A percentile compares a stretch with the other conserved stretches of the same genome.
Conservation (phyloP, 30 jellyfish, hydroid and myxozoan genomes). For the Mastigias papua region DNA sequence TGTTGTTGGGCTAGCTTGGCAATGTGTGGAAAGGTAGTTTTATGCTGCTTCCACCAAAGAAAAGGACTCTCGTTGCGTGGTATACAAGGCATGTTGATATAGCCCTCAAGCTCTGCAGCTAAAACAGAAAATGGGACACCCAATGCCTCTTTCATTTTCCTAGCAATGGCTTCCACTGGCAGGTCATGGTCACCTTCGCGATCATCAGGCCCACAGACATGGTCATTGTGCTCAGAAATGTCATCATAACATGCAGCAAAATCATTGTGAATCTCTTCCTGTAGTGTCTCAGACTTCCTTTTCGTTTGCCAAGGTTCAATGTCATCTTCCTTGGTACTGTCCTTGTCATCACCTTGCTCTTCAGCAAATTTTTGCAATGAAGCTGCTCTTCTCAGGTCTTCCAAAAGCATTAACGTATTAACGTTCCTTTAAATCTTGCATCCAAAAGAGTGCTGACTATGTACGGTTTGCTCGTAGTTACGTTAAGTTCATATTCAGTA, state of each 20-base stretch:
- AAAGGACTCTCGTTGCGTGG: constrained; percentile 47
- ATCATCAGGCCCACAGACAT: constrained; percentile 20
- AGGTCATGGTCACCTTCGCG: constrained; percentile 27
- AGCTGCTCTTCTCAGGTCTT: constrained; percentile 32
- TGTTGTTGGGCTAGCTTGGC: constrained; percentile 47
- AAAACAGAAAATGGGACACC: constrained; percentile 49
- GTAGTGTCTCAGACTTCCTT: background rate
- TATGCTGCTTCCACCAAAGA: constrained; percentile 68
- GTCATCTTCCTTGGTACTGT: constrained; percentile 14
- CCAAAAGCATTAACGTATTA: constrained; percentile 52
- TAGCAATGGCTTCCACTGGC: constrained; percentile 34
- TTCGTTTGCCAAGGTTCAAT: background rate
- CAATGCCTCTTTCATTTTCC: constrained; percentile 36
- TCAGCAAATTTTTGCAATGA: constrained; percentile 39
- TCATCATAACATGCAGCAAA: background rate
- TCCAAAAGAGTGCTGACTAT: constrained; percentile 65
- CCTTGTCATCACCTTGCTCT: constrained; percentile 19
- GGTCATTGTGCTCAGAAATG: background rate
- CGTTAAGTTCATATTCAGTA: constrained; percentile 39
- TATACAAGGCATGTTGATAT: constrained; percentile 19
- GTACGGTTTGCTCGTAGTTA: constrained; percentile 37
- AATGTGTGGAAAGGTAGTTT: constrained; percentile 59
- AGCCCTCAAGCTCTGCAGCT: constrained; percentile 67
- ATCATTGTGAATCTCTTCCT: background rate
- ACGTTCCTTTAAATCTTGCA: constrained; percentile 70